Base-by-base conservation (phyloP, 2,888 invertebrate genomes). In the Pyralis farinalis region DNA sequence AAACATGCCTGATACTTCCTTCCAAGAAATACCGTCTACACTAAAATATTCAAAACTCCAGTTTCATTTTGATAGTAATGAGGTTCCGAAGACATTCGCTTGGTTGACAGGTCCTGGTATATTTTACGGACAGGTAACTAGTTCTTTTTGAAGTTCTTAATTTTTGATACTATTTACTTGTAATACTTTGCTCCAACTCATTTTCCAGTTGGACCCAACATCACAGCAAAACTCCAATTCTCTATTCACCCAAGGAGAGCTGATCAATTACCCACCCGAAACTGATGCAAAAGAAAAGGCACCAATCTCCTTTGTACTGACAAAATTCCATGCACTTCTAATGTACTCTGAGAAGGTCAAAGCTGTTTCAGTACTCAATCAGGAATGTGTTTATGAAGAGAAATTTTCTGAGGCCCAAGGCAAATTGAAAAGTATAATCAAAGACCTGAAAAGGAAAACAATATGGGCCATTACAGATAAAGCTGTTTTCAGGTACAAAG, bases 381-480 rank as follows among this genome's bases (percentile, higher is more conserved):
- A 96, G 57, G 95, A 97, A 65, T 76, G 95, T 7, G 94, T 98
- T 10, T 96, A 95, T 71, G 96, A 97, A 78, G 98, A 98, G 55
- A 90, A 92, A 46, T 95, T 94, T 62, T 92, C 94, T 25, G 96
- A 96, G 88, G 90, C 92, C 3, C 93, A 94, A 65, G 97, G 97
- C 0, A 93, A 93, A 61, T 78, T 98, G 3, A 85, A 96, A 22
- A 94, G 94, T 50, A 93, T 98, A 39, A 91, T 94, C 1, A 94
- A 94, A 69, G 98, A 98, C 78, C 91, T 92, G 0, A 85, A 92
- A 16, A 95, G 93, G 39, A 94, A 92, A 5, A 92, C 93, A 0
- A 94, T 98, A 44, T 98, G 97, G 95, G 94, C 95, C 0, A 94
- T 94, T 47, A 96, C 97, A 0, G 95, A 96, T 53, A 93, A 93